Evolutionary conservation across 2,113 vertebrate species (phyloP).

Genomic region (Pachycephala philippinensis): DNA sequence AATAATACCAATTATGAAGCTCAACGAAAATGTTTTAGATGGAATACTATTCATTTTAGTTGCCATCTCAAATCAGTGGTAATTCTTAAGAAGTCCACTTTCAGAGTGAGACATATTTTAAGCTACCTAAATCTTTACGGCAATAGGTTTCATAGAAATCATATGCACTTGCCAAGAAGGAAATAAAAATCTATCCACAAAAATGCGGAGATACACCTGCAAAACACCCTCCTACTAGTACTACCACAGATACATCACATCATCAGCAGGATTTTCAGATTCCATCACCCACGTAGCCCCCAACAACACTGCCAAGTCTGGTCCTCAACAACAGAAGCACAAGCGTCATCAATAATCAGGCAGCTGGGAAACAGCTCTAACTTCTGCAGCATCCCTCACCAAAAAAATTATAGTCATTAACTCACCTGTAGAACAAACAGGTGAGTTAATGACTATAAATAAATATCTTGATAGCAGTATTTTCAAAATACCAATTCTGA

Average conservation of each 20-base stretch:
- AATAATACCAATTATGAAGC: not conserved
- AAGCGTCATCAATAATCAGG: not conserved
- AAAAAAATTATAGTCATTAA: not conserved
- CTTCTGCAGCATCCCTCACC: not conserved
- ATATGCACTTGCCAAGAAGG: not conserved
- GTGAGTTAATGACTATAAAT: no score
- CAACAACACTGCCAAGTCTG: not conserved
- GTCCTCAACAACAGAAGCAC: not conserved
- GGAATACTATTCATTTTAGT: not conserved
- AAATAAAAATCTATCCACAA: not conserved
- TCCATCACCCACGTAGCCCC: rapidly evolving
- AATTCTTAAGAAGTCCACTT: not conserved
- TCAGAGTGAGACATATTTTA: not conserved
- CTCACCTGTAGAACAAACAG: not conserved
- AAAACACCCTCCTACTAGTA: not conserved
- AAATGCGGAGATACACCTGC: not conserved
- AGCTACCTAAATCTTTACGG: not conserved
- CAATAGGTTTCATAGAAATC: not conserved
- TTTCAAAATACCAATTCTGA: not conserved
- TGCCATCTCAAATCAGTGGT: not conserved
- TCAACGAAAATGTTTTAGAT: not conserved
- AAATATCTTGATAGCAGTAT: not conserved
- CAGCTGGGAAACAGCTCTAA: not conserved
- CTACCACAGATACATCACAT: rapidly evolving
- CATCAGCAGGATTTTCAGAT: not conserved